phyloP scores from a whole-genome alignment of 2,113 vertebrate species.

The Sylvietta virens region DNA sequence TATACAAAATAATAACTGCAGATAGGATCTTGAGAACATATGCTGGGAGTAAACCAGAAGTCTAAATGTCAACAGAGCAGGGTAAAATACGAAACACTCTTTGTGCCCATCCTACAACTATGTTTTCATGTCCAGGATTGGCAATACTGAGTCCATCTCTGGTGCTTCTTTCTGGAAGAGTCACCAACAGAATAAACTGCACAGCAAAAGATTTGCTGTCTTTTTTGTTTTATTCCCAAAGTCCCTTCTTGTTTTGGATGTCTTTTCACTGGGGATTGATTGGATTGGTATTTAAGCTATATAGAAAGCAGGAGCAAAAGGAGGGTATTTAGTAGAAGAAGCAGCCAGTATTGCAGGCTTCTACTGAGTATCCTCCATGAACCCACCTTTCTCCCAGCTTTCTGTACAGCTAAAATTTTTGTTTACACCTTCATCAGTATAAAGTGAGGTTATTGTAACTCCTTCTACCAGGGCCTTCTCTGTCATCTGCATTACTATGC shows the following conservation, averaged over 20 bases:
- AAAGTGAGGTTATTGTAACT: not conserved
- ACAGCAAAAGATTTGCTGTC: not conserved
- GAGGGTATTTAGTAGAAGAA: not conserved
- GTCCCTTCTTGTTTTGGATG: not conserved
- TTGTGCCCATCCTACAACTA: not conserved
- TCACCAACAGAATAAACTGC: accelerated
- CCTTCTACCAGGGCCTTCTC: not conserved
- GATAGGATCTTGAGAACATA: not conserved
- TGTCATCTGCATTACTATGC: not conserved
- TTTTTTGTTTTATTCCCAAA: not conserved
- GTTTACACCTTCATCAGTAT: not conserved
- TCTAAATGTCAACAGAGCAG: not conserved
- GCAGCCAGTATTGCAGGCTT: not conserved
- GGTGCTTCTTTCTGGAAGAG: not conserved
- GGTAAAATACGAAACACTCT: not conserved
- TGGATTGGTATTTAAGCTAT: not conserved
- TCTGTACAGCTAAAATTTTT: not conserved
- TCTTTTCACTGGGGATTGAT: not conserved
- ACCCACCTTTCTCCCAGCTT: not conserved
- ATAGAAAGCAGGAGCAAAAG: not conserved
- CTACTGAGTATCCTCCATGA: not conserved
- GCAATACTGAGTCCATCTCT: not conserved
- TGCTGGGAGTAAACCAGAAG: not conserved
- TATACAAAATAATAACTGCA: not conserved
- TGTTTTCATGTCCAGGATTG: not conserved